Evolutionary conservation across 2,113 vertebrate species (phyloP).

Genomic region (Mohoua ochrocephala): DNA sequence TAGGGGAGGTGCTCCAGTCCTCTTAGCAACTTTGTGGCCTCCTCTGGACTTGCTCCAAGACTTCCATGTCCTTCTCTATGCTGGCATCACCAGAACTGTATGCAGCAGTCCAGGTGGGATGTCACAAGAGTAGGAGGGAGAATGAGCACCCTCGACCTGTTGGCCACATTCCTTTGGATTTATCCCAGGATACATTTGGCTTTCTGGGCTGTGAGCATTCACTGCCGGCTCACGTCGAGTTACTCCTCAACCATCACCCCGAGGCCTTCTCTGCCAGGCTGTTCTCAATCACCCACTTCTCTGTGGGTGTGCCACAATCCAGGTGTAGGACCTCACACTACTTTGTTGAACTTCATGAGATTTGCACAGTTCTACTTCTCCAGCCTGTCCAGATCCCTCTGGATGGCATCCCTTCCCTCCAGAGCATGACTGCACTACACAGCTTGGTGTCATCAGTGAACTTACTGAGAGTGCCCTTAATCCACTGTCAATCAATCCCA

Average conservation of each 20-base stretch:
- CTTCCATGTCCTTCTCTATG: background rate
- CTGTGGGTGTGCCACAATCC: background rate
- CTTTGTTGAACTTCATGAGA: background rate
- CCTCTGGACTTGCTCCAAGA: background rate
- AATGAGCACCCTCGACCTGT: accelerated
- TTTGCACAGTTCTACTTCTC: background rate
- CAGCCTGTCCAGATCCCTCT: background rate
- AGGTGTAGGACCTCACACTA: background rate
- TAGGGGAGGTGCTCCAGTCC: background rate
- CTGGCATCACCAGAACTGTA: background rate
- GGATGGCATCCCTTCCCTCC: background rate
- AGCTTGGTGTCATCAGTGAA: background rate
- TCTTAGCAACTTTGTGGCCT: background rate
- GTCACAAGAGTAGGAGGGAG: background rate
- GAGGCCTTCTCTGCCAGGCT: background rate
- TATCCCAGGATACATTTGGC: background rate
- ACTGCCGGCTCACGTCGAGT: accelerated
- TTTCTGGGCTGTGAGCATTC: background rate
- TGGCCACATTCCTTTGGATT: background rate
- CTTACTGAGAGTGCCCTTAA: background rate
- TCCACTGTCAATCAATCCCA: background rate
- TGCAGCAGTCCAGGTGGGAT: background rate
- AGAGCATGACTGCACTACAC: too few relatives aligned
- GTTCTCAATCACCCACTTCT: background rate
- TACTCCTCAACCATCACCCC: background rate